These are phyloP conservation scores for Stomorhina lunata DNA, from an alignment of 2,888 invertebrate genomes.

Conservation along the genomic window DNA sequence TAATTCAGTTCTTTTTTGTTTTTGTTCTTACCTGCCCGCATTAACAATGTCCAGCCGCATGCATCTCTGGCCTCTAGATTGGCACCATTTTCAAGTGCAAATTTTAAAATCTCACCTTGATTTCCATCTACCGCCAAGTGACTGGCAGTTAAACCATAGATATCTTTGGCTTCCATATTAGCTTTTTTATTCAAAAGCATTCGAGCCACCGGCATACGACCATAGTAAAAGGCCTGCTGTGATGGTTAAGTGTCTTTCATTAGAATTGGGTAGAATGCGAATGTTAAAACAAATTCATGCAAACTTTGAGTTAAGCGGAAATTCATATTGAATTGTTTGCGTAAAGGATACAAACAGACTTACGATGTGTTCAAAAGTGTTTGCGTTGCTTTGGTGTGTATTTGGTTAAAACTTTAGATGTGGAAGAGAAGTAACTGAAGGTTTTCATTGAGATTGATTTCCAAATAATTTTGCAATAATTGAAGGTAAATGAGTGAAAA, in stretches of 20 bases:
- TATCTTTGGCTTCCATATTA: conserved; percentile 75
- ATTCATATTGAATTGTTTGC: conserved; percentile 29
- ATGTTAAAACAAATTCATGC: background rate
- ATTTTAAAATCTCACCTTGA: conserved; percentile 77
- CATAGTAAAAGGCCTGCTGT: conserved; percentile 78
- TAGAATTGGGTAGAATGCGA: background rate
- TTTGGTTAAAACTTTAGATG: background rate
- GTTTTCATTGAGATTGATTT: too few species aligned
- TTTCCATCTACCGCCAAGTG: conserved; percentile 79
- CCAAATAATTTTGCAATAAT: too few species aligned
- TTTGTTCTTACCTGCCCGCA: conserved; percentile 75
- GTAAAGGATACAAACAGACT: background rate
- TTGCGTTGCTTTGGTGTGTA: background rate
- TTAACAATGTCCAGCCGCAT: conserved; percentile 77
- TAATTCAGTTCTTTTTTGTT: too few species aligned
- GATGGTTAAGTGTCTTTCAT: background rate
- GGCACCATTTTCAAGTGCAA: conserved; percentile 77
- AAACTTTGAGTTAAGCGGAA: background rate
- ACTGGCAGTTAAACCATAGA: conserved; percentile 77
- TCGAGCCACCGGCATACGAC: conserved; percentile 76
- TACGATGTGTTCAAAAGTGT: background rate
- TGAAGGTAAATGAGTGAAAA: too few species aligned
- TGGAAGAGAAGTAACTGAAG: too few species aligned
- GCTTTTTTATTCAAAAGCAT: conserved; percentile 78
- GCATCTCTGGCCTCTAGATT: conserved; percentile 76